phyloP scores from a whole-genome alignment of 2,113 vertebrate species.

The Nestor notabilis region DNA sequence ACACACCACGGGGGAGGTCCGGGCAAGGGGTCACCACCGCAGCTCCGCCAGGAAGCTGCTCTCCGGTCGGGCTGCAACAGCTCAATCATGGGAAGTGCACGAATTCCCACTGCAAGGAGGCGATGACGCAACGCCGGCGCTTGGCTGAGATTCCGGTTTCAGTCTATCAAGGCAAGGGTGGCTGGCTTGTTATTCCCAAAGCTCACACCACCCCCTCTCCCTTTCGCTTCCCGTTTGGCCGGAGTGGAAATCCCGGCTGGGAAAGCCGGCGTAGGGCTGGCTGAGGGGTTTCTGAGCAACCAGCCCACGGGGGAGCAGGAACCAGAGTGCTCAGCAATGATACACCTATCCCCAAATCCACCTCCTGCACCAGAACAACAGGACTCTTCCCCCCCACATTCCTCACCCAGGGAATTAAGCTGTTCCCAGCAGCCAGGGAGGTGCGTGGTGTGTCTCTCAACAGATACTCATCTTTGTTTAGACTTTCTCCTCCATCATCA shows the following conservation, averaged over 20 bases:
- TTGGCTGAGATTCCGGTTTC: background rate
- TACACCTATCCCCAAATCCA: accelerated
- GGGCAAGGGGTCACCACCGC: background rate
- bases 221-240: background rate
- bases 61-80: background rate
- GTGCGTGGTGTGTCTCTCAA: background rate
- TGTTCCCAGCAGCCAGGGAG: accelerated
- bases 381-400: background rate
- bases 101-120: background rate
- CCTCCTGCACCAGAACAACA: background rate
- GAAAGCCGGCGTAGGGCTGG: accelerated
- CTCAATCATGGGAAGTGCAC: conserved; percentile 18
- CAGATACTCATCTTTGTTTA: background rate
- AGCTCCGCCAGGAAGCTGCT: background rate
- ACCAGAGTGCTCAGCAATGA: accelerated
- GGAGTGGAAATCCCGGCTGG: background rate
- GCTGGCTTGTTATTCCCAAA: background rate
- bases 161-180: background rate
- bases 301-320: accelerated
- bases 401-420: background rate
- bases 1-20: background rate
- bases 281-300: accelerated
- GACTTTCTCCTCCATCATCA: background rate
- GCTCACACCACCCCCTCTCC: background rate
- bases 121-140: background rate